Evolutionary conservation across 2,888 invertebrate species (phyloP).

Genomic region (Ctena decussata): DNA sequence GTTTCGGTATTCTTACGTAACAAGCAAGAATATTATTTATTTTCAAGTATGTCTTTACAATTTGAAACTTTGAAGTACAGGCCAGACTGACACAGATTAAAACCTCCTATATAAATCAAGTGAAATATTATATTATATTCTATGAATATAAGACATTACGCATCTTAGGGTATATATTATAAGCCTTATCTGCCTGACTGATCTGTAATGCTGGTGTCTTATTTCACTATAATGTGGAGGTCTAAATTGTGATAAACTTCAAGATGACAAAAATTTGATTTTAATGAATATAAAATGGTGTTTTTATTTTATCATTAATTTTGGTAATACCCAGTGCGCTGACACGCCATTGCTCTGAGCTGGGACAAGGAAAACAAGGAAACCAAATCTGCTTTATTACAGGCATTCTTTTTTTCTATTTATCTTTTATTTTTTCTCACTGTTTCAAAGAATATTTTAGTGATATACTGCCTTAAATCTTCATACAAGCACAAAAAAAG

Average conservation of each 20-base stretch:
- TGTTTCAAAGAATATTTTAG: too few relatives aligned
- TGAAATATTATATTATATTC: slow-evolving; percentile 3
- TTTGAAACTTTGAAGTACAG: slow-evolving; percentile 4
- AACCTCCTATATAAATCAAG: neutral
- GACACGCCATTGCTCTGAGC: too few relatives aligned
- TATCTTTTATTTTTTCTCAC: too few relatives aligned
- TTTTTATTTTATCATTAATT: slow-evolving; percentile 9
- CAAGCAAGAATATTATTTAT: neutral
- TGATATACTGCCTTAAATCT: too few relatives aligned
- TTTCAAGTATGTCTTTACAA: neutral
- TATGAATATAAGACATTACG: neutral
- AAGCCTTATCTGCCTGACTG: neutral
- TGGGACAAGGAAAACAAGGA: too few relatives aligned
- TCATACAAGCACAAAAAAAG: too few relatives aligned
- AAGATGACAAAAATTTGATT: slow-evolving; percentile 14
- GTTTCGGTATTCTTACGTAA: too few relatives aligned
- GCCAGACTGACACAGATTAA: neutral
- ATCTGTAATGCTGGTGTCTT: neutral
- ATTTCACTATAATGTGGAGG: neutral
- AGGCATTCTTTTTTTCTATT: too few relatives aligned
- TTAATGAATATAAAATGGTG: slow-evolving; percentile 8
- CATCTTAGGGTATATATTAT: neutral
- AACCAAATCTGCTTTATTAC: too few relatives aligned
- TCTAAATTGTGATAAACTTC: neutral
- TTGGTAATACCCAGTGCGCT: neutral